These are phyloP conservation scores for Aleiodes testaceus DNA, from an alignment of 2,888 invertebrate species.

Conservation along the genomic window DNA sequence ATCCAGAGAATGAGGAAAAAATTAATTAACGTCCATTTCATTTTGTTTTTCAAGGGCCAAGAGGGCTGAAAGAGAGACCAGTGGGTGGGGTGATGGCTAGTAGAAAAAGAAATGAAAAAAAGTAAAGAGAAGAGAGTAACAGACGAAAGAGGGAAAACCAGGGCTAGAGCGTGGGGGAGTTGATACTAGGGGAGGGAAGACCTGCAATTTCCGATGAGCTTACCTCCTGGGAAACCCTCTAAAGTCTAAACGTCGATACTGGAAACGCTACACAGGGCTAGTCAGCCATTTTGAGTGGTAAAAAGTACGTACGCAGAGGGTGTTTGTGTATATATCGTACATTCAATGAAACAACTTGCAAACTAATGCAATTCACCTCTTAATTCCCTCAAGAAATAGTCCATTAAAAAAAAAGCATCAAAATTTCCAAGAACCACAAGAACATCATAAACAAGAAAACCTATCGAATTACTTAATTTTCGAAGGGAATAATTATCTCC, in stretches of 20 bases:
- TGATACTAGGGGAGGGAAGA: constrained; percentile 71
- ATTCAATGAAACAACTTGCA: constrained; percentile 53
- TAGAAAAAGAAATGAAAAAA: background rate
- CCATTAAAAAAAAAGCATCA: too few species aligned
- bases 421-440: too few species aligned
- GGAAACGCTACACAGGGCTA: constrained; percentile 47
- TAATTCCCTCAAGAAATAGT: background rate
- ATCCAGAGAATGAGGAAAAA: constrained; percentile 52
- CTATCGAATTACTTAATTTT: constrained; percentile 16
- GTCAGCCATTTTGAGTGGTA: constrained; percentile 67
- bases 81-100: background rate
- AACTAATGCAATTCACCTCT: constrained; percentile 61
- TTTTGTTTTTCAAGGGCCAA: constrained; percentile 63
- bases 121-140: background rate
- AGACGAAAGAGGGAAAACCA: constrained; percentile 26
- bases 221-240: constrained; percentile 71
- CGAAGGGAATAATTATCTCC: background rate
- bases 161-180: constrained; percentile 62
- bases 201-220: constrained; percentile 73
- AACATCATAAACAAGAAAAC: background rate
- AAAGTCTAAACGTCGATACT: constrained; percentile 73
- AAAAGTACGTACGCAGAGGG: constrained; percentile 25
- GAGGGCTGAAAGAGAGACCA: constrained; percentile 21
- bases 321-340: constrained; percentile 62
- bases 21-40: constrained; percentile 71